These are phyloP conservation scores for Smittia aterrima DNA, from an alignment of 2,888 invertebrate species.

Conservation along the genomic window DNA sequence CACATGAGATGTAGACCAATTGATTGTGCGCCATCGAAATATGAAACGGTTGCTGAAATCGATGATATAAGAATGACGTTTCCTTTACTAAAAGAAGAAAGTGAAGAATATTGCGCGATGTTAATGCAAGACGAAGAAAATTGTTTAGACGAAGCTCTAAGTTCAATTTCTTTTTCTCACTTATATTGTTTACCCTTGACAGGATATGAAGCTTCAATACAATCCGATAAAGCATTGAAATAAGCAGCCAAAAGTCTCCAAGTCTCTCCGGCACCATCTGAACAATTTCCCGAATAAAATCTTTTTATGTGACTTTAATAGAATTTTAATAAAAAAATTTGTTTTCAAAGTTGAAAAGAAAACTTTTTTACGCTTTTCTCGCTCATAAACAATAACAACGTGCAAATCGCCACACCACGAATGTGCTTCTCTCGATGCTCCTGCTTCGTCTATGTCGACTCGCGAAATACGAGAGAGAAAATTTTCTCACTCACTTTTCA, in stretches of 20 bases:
- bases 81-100: background rate
- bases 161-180: background rate
- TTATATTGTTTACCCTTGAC: background rate
- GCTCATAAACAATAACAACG: background rate
- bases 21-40: background rate
- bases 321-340: background rate
- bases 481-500: conserved; percentile 4
- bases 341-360: background rate
- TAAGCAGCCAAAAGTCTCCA: background rate
- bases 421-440: background rate
- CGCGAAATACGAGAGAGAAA: background rate
- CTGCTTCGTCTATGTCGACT: background rate
- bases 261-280: too few species aligned
- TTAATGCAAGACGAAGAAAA: background rate
- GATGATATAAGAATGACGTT: background rate
- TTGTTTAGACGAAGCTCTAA: background rate
- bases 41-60: background rate
- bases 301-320: too few species aligned
- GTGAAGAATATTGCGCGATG: background rate
- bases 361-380: background rate
- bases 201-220: background rate
- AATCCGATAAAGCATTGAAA: background rate
- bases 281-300: too few species aligned
- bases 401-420: background rate
- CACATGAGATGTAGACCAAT: background rate